Evolutionary conservation across 2,113 vertebrate genomes (phyloP).

Genomic region (Raja brachyura): DNA sequence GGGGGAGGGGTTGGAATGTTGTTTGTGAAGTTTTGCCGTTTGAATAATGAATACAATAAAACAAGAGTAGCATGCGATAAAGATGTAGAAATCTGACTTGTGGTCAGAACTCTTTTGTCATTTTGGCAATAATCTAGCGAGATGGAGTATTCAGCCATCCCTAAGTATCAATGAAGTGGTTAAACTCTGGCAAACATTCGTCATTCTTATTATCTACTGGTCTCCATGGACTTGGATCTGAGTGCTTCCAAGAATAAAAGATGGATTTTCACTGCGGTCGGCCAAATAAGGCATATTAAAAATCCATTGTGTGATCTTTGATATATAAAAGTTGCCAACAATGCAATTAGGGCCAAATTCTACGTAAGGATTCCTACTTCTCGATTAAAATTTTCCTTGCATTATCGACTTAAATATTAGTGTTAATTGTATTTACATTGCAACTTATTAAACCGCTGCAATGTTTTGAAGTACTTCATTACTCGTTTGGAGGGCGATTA

Average conservation of each 20-base stretch:
- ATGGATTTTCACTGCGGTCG: background rate
- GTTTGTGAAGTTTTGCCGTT: background rate
- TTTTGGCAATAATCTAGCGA: background rate
- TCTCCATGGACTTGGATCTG: background rate
- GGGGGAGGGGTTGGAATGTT: too few species aligned
- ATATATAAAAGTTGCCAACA: background rate
- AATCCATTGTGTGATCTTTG: background rate
- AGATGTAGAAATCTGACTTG: background rate
- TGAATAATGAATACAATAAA: background rate
- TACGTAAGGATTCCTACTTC: background rate
- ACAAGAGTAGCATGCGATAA: background rate
- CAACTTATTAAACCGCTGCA: background rate
- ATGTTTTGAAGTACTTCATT: too few species aligned
- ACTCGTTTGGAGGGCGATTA: background rate
- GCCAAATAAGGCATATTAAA: conserved; percentile 21
- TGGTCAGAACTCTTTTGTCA: background rate
- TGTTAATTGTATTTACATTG: background rate
- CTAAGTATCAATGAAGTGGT: background rate
- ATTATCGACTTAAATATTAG: background rate
- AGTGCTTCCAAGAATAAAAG: background rate
- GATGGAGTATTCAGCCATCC: background rate
- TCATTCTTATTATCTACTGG: conserved; percentile 1
- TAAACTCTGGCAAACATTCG: background rate
- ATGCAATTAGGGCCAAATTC: background rate
- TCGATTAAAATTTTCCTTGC: background rate